A percentile compares a stretch with the other conserved stretches of the same genome.
Conservation (phyloP, 2,113 vertebrate genomes). For the Indicator maculatus region DNA sequence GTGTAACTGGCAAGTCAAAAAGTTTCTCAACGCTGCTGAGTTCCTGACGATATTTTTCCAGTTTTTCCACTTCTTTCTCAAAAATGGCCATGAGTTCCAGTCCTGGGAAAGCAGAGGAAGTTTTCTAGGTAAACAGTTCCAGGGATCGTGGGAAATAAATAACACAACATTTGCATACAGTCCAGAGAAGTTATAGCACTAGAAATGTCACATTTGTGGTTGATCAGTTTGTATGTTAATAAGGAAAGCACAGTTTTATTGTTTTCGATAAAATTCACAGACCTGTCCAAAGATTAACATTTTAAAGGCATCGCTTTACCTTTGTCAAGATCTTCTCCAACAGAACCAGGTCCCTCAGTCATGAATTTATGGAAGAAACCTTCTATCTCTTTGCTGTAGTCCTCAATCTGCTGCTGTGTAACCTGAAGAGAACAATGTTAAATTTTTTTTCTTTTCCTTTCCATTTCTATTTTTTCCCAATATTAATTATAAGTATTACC, state of each 20-base stretch:
- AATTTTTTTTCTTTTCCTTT: background rate
- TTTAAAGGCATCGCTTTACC: slow-evolving; percentile 72
- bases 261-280: background rate
- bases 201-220: background rate
- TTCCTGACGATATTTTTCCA: slow-evolving; percentile 78
- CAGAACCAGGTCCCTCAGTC: slow-evolving; percentile 85
- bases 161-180: background rate
- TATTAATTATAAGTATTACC: slow-evolving; percentile 70
- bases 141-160: background rate
- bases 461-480: background rate
- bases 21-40: slow-evolving; percentile 88
- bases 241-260: background rate
- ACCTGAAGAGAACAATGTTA: slow-evolving; percentile 70
- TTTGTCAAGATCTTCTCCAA: slow-evolving; percentile 89
- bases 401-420: slow-evolving; percentile 79
- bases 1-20: slow-evolving; percentile 83
- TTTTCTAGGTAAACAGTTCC: background rate
- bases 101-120: slow-evolving; percentile 71
- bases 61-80: slow-evolving; percentile 79
- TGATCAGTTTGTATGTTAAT: background rate
- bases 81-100: slow-evolving; percentile 78
- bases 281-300: background rate
- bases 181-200: background rate
- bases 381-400: slow-evolving; percentile 76
- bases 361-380: slow-evolving; percentile 84